Conservation (phyloP, 2,888 invertebrate genomes). For the Cephalotes varians region DNA sequence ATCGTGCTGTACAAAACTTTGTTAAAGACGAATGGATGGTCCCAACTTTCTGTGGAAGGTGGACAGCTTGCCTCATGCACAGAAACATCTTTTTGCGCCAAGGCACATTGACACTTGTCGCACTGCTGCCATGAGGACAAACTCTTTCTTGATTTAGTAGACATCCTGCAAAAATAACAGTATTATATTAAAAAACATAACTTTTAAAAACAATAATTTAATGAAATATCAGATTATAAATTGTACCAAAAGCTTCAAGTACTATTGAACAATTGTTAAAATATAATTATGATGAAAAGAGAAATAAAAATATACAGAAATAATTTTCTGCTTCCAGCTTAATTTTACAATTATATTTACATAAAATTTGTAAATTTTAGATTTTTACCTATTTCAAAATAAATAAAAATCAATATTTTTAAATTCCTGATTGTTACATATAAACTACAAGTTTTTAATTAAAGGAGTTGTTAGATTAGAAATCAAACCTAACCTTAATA, state of each 20-base stretch:
- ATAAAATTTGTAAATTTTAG: background rate
- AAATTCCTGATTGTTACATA: background rate
- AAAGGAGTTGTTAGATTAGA: background rate
- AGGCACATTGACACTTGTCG: slow-evolving; percentile 87
- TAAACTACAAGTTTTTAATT: background rate
- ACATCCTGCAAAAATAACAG: slow-evolving; percentile 62
- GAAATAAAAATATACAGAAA: background rate
- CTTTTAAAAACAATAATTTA: background rate
- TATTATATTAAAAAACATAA: background rate
- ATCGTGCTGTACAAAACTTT: slow-evolving; percentile 80
- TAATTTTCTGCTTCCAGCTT: background rate
- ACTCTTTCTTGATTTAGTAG: slow-evolving; percentile 69
- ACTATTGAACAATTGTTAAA: background rate
- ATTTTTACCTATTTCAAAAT: background rate
- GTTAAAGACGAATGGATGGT: slow-evolving; percentile 82
- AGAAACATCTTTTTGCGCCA: slow-evolving; percentile 88
- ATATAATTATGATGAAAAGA: background rate
- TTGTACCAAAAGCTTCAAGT: background rate
- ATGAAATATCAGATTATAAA: too few relatives aligned
- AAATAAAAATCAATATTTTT: background rate
- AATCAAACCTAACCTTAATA: background rate
- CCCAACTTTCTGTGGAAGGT: slow-evolving; percentile 81
- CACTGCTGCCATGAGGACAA: slow-evolving; percentile 88
- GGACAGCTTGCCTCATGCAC: slow-evolving; percentile 88
- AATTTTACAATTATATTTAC: background rate